Evolutionary conservation across 1,140 invertebrate species (phyloP).

Genomic region (Trichonephila clavata): DNA sequence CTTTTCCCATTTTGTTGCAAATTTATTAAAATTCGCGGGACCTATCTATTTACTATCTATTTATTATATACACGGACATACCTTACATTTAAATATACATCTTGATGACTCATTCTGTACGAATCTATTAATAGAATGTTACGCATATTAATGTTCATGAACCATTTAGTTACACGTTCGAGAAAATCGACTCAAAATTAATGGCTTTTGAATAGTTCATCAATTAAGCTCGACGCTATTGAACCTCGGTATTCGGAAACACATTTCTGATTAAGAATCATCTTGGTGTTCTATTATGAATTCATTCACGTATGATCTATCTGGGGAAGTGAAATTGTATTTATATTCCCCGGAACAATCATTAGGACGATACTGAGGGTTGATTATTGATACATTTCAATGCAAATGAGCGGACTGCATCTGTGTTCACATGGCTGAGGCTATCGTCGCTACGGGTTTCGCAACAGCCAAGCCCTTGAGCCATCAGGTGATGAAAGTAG

Average conservation of each 20-base stretch:
- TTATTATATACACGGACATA: too few species aligned
- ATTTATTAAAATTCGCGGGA: too few species aligned
- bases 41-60: too few species aligned
- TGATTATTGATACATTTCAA: background rate
- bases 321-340: background rate
- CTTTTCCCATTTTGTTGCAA: too few species aligned
- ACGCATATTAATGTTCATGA: background rate
- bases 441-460: slow-evolving; percentile 25
- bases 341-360: background rate
- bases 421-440: slow-evolving; percentile 33
- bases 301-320: background rate
- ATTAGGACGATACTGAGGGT: background rate
- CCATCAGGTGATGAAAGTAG: slow-evolving; percentile 77
- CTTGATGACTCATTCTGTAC: too few species aligned
- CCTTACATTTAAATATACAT: too few species aligned
- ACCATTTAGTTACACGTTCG: background rate
- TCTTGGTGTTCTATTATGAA: background rate
- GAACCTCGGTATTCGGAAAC: background rate
- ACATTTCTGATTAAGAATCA: background rate
- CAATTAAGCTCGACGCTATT: background rate
- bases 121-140: too few species aligned
- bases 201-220: background rate
- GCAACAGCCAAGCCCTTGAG: background rate
- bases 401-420: background rate
- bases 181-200: background rate